phyloP scores from a whole-genome alignment of 2,113 vertebrate species.

The Siniperca knerii region DNA sequence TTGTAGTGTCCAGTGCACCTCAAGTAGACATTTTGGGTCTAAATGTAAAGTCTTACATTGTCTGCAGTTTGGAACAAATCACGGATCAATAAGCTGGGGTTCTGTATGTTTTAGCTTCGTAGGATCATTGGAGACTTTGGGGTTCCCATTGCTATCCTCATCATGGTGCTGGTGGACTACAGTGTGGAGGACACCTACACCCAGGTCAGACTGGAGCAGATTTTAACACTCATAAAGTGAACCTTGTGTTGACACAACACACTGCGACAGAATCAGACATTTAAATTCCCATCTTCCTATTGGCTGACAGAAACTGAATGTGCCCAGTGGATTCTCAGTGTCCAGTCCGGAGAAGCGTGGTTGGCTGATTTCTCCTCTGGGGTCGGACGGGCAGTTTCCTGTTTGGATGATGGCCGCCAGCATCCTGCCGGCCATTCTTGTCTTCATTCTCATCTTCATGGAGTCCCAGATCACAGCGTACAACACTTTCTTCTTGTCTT shows the following conservation, averaged over 20 bases:
- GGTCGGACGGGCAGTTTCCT: slow-evolving; percentile 86
- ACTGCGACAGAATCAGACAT: neutral
- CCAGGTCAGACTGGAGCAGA: slow-evolving; percentile 82
- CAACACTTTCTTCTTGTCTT: neutral
- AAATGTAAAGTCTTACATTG: neutral
- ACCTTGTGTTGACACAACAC: neutral
- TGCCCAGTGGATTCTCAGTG: slow-evolving; percentile 93
- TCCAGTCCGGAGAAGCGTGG: slow-evolving; percentile 90
- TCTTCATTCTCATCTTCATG: slow-evolving; percentile 99
- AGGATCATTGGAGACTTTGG: slow-evolving; percentile 96
- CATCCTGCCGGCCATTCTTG: slow-evolving; percentile 89
- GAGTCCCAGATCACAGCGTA: slow-evolving; percentile 99
- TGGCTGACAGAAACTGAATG: slow-evolving; percentile 89
- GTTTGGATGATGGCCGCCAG: slow-evolving; percentile 98
- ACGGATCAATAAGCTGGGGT: neutral
- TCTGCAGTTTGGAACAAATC: neutral
- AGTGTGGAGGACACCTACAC: slow-evolving; percentile 92
- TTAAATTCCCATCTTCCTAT: neutral
- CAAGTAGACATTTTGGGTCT: neutral
- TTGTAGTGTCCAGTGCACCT: neutral
- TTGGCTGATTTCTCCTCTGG: slow-evolving; percentile 94
- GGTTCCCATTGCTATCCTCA: slow-evolving; percentile 94
- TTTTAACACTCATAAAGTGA: neutral
- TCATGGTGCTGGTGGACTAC: slow-evolving; percentile 96
- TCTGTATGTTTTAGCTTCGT: slow-evolving; percentile 85